Conservation (phyloP, 2,797 vertebrate genomes). For the Micropoecilia bifurca region DNA sequence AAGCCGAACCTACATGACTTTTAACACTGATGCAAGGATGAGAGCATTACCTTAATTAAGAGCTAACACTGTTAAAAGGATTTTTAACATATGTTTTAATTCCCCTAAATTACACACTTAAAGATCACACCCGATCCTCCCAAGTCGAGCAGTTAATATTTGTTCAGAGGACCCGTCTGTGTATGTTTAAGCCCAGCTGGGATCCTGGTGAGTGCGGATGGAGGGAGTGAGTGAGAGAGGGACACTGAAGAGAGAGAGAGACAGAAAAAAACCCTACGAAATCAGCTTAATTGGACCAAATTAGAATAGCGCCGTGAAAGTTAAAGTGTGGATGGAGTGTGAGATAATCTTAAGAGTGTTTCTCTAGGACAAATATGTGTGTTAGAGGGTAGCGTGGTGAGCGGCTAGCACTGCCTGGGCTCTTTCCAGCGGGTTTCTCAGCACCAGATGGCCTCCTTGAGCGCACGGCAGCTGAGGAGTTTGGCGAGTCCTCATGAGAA, state of each 20-base stretch:
- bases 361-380: slow-evolving; percentile 37
- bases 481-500: slow-evolving; percentile 59
- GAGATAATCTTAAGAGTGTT: slow-evolving; percentile 59
- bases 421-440: slow-evolving; percentile 45
- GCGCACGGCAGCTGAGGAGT: slow-evolving; percentile 65
- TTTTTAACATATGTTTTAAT: slow-evolving; percentile 72
- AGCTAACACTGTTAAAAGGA: slow-evolving; percentile 76
- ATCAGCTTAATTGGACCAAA: slow-evolving; percentile 79
- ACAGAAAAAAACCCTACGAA: slow-evolving; percentile 53
- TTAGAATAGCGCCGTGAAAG: slow-evolving; percentile 64
- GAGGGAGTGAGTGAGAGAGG: slow-evolving; percentile 43
- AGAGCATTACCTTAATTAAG: slow-evolving; percentile 36
- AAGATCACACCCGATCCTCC: slow-evolving; percentile 58
- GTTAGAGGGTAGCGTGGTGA: slow-evolving; percentile 30
- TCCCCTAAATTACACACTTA: slow-evolving; percentile 66
- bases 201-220: slow-evolving; percentile 60
- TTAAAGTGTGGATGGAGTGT: slow-evolving; percentile 49
- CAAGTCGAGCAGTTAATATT: slow-evolving; percentile 77
- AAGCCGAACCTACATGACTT: slow-evolving; percentile 27
- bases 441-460: slow-evolving; percentile 69
- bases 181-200: slow-evolving; percentile 82
- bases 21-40: slow-evolving; percentile 35
- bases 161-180: slow-evolving; percentile 72
- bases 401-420: slow-evolving; percentile 33
- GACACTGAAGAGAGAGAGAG: slow-evolving; percentile 20